A percentile compares a stretch with the other conserved stretches of the same genome.
These are phyloP conservation scores for Dione vanillae DNA, from an alignment of 2,888 invertebrate genomes.

Conservation along the genomic window DNA sequence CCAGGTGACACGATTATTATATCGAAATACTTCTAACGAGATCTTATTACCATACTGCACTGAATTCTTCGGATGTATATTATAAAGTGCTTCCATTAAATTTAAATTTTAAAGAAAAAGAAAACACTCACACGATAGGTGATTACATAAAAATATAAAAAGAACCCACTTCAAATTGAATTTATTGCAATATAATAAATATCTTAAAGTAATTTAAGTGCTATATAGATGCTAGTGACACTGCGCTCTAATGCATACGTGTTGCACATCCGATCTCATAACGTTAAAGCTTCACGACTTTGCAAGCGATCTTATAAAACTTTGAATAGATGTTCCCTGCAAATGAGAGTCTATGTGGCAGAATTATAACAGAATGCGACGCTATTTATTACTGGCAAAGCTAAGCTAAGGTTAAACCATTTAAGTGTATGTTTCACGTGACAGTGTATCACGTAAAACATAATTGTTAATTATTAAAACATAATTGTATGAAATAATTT, in stretches of 20 bases:
- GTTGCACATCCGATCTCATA: constrained; percentile 13
- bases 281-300: constrained; percentile 18
- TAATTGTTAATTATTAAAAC: no score
- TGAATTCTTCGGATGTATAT: no score
- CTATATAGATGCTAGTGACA: neutral
- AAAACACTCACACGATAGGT: neutral
- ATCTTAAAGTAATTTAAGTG: neutral
- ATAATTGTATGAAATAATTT: no score
- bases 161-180: neutral
- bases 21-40: no score
- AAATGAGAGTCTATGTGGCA: constrained; percentile 24
- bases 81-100: no score
- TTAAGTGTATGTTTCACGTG: neutral
- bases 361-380: constrained; percentile 11
- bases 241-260: constrained; percentile 6
- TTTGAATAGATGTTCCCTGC: constrained; percentile 23
- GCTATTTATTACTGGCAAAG: neutral
- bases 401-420: no score
- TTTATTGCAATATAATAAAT: constrained; percentile 9
- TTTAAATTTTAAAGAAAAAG: neutral
- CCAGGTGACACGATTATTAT: no score
- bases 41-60: no score
- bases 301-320: constrained; percentile 27
- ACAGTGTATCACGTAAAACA: no score
- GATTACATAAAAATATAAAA: neutral